Evolutionary conservation across 2,888 invertebrate genomes (phyloP), one percentile per base, ranked within the genome.

Genomic region (Bembecia ichneumoniformis): DNA sequence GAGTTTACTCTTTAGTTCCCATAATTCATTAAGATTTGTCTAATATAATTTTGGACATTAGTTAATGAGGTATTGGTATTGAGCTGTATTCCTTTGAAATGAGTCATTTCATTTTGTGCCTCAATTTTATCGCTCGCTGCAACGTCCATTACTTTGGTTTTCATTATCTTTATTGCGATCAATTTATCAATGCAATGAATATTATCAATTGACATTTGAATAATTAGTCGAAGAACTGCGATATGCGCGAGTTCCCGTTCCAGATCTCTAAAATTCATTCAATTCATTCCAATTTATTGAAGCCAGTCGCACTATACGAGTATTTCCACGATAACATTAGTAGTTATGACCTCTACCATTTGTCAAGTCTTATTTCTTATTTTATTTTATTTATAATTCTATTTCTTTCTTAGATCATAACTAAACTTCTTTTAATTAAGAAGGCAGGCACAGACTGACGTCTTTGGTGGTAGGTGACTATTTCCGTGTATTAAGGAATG

Each of bases 211-310:
- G 46, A 48, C 51, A 40, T 48, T 40, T 47, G 20, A 49, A 51
- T 51, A 51, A 51, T 51, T 51, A 43, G 34, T 34, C 35, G 49
- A 44, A 49, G 49, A 51, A 51, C 48, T 49, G 47, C 35, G 49
- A 51, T 49, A 35, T 35, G 11, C 1, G 1, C 35, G 11, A 28
- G 7, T 40, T 40, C 40, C 13, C 14, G 28, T 40, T 40, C 13
- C 40, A n/a, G 40, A 13, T 40, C 7, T 4, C 13, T 40, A 2
- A 14, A 14, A 14, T 40, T 40, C 40, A 40, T 40, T 10, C 40
- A 40, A 40, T 13, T 13, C 13, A 40, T 13, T 13, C n/a, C 13
- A 40, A 40, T 40, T 40, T 40, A 40, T 40, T 13, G 40, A 40
- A 40, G 5, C 13, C 13, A 14, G 40, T 40, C 40, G n/a, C n/a